Conservation (phyloP, 2,113 vertebrate genomes). For the Chloroceryle aenea region DNA sequence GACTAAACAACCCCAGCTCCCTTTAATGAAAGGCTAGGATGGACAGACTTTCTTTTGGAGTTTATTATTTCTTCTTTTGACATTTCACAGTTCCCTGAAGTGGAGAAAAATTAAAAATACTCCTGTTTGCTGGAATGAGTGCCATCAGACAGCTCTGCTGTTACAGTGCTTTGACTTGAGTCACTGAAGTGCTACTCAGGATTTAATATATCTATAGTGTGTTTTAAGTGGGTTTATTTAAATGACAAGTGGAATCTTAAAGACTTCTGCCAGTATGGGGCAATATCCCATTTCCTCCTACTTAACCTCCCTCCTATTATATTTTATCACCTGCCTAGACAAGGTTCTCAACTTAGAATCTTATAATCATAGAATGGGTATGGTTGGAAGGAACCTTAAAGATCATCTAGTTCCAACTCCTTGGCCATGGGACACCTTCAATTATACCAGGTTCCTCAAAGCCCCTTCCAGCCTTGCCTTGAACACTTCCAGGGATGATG, state of each 20-base stretch:
- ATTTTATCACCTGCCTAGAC: neutral
- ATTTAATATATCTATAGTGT: neutral
- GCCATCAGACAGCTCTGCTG: neutral
- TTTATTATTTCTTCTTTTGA: neutral
- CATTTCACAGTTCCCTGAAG: neutral
- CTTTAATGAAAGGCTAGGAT: neutral
- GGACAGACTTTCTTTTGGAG: neutral
- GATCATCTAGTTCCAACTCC: neutral
- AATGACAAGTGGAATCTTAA: neutral
- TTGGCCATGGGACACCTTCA: neutral
- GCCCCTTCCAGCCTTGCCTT: neutral
- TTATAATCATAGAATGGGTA: neutral
- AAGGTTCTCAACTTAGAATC: neutral
- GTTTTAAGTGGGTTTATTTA: neutral
- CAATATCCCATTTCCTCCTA: neutral
- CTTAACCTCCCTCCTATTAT: neutral
- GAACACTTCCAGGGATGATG: neutral
- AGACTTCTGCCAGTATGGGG: neutral
- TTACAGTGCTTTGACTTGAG: neutral
- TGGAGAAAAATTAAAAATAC: neutral
- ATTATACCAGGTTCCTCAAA: neutral
- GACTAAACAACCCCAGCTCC: too few species aligned
- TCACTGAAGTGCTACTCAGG: neutral
- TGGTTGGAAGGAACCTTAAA: neutral
- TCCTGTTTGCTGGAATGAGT: neutral